phyloP scores from a whole-genome alignment of 1,140 invertebrate genomes.

The Bombus cullumanus region DNA sequence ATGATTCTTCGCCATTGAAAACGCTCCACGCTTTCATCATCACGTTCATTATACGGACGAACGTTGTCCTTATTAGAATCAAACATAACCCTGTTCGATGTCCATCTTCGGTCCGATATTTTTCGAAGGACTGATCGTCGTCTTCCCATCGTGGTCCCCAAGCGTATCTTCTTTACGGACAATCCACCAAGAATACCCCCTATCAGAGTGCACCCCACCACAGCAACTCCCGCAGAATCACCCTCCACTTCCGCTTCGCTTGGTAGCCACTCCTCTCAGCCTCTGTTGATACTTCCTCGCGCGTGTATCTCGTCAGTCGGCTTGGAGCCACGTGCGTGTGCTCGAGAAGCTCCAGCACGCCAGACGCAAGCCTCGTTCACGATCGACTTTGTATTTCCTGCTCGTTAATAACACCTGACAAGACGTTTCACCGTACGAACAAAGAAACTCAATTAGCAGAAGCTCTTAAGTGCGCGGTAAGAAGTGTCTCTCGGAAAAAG shows the following conservation, averaged over 20 bases:
- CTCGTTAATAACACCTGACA: background rate
- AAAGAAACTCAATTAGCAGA: background rate
- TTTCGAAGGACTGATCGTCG: background rate
- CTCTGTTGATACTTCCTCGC: constrained; percentile 70
- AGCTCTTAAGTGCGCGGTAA: background rate
- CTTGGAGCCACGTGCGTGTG: constrained; percentile 68
- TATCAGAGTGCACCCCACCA: constrained; percentile 50
- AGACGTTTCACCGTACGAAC: background rate
- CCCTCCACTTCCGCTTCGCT: constrained; percentile 68
- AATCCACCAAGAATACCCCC: constrained; percentile 10
- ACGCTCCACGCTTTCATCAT: constrained; percentile 11
- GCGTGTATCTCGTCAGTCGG: constrained; percentile 71
- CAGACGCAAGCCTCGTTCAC: background rate
- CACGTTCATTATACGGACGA: background rate
- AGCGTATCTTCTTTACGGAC: constrained; percentile 1
- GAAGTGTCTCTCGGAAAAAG: background rate
- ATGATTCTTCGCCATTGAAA: background rate
- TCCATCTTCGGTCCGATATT: constrained; percentile 29
- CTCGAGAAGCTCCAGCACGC: constrained; percentile 51
- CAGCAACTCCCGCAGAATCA: constrained; percentile 47
- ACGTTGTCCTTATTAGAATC: constrained; percentile 21
- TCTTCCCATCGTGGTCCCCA: background rate
- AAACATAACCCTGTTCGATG: background rate
- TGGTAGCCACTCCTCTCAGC: constrained; percentile 66
- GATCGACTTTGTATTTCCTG: constrained; percentile 11